phyloP scores from a whole-genome alignment of 2,113 vertebrate species.

The Egretta garzetta region DNA sequence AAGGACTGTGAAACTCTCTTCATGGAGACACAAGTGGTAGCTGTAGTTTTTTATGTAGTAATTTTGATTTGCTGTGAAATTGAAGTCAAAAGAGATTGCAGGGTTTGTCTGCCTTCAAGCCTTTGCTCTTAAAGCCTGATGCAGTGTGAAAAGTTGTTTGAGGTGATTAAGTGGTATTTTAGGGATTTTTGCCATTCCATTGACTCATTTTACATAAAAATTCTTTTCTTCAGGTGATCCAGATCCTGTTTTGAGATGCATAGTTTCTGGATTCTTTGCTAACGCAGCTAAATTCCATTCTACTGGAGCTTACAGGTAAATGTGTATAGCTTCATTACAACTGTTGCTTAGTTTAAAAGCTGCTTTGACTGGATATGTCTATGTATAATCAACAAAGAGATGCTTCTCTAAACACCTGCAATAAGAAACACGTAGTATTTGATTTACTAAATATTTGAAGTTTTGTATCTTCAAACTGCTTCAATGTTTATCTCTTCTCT shows the following conservation, averaged over 20 bases:
- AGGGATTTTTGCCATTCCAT: neutral
- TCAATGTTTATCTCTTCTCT: neutral
- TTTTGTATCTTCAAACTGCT: neutral
- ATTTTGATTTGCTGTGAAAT: neutral
- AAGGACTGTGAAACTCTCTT: neutral
- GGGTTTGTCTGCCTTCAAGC: neutral
- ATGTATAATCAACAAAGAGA: neutral
- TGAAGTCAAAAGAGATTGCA: neutral
- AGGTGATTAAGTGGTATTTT: neutral
- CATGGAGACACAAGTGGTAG: neutral
- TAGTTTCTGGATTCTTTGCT: constrained; percentile 94
- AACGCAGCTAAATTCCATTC: constrained; percentile 97
- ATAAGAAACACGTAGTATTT: neutral
- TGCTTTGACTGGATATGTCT: neutral
- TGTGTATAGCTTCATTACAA: neutral
- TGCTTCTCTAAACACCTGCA: neutral
- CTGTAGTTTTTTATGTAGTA: neutral
- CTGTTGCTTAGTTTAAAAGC: neutral
- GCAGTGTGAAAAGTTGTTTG: neutral
- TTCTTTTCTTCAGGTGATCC: constrained; percentile 85
- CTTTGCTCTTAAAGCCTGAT: neutral
- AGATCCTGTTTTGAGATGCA: constrained; percentile 93
- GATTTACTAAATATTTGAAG: neutral
- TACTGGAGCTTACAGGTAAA: constrained; percentile 92
- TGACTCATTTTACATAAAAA: neutral